Evolutionary conservation across 2,888 invertebrate genomes (phyloP), one percentile per base, ranked within the genome.

Genomic region (Eucera pruinosa): DNA sequence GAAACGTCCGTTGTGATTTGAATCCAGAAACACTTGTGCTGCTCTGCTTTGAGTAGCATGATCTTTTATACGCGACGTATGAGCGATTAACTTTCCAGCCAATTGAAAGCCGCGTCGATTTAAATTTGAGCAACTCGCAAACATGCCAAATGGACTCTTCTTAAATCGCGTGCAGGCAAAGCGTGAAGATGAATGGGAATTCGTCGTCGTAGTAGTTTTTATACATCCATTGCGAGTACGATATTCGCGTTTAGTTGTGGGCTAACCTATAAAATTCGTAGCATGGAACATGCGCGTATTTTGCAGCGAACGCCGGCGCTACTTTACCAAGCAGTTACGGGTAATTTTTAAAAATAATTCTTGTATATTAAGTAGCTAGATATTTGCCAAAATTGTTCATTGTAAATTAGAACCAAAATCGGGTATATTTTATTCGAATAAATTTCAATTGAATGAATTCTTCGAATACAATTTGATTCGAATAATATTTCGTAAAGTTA

Each of bases 81-180:
- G 65, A 15, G 52, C 58, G 54, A 87, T 25, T 23, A 85, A 47
- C 43, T 85, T 84, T 67, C 81, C 83, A n/a, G 72, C 87, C 87
- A 90, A 87, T 88, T 82, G 89, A 78, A 84, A 66, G 54, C 80
- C 79, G 27, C 86, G 79, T 2, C 79, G 82, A 73, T 88, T 86
- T 62, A 88, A 85, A 79, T 60, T 73, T 43, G 61, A 48, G 77
- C 86, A 84, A 55, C 80, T 82, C 30, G 79, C 73, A 66, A 79
- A 78, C 88, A 90, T 90, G 1, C 13, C 25, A 2, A 39, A 36
- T 2, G 4, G 62, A n/a, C n/a, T n/a, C 39, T 64, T 67, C 43
- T 69, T 71, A 41, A 68, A 61, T 47, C 4, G 33, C n/a, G 33
- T 20, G 23, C n/a, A 66, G n/a, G n/a, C 18, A 25, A 2, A 7